Percentiles rank a stretch among this genome's conserved stretches.
Evolutionary conservation across 2,113 vertebrate genomes (phyloP).

Genomic region (Myiozetetes cayanensis): DNA sequence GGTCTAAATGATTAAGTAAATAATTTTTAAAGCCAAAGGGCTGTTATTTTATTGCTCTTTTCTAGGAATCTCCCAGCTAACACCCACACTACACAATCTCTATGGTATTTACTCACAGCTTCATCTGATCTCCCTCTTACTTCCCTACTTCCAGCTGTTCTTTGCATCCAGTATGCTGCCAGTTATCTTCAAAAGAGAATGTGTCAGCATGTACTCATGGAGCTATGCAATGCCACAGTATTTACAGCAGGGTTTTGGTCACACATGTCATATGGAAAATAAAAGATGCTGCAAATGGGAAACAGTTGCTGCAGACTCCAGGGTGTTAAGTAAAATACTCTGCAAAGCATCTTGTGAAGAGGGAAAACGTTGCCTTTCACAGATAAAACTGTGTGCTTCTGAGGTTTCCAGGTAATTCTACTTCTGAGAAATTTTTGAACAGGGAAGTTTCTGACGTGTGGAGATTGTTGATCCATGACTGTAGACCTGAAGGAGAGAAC

Average conservation of each 20-base stretch:
- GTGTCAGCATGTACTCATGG: not conserved
- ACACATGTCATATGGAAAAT: not conserved
- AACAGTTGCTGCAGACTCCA: slow-evolving; percentile 4
- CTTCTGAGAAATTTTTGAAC: not conserved
- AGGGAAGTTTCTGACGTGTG: not conserved
- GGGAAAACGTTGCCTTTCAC: not conserved
- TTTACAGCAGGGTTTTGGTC: slow-evolving; percentile 30
- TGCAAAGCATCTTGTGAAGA: not conserved
- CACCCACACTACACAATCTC: not conserved
- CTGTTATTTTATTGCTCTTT: not conserved
- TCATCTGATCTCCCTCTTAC: not conserved
- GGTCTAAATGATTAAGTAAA: not conserved
- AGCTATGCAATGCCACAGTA: not conserved
- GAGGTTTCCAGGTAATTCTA: not conserved
- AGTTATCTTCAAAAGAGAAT: slow-evolving; percentile 46
- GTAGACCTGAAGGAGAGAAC: not conserved
- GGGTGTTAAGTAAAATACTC: not conserved
- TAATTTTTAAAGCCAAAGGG: not conserved
- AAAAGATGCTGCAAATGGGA: not conserved
- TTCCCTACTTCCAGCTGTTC: slow-evolving; percentile 33
- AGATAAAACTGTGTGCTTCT: not conserved
- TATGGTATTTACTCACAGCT: not conserved
- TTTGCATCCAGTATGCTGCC: not conserved
- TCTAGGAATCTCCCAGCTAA: slow-evolving; percentile 24
- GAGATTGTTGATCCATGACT: not conserved